phyloP scores from a whole-genome alignment of 2,888 invertebrate genomes.

The Drosophila rellima region DNA sequence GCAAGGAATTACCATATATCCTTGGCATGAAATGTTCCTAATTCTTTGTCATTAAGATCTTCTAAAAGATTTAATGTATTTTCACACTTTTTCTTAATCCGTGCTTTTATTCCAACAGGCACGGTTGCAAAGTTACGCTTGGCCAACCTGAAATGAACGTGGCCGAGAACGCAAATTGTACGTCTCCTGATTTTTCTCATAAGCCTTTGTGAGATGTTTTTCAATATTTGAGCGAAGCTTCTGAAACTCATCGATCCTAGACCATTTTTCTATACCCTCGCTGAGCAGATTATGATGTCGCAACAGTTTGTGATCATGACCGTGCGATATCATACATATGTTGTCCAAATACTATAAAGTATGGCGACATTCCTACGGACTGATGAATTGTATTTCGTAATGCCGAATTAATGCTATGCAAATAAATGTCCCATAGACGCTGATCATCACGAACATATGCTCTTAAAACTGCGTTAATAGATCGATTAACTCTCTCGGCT shows the following conservation, averaged over 20 bases:
- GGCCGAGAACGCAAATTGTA: slow-evolving; percentile 1
- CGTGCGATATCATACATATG: slow-evolving; percentile 19
- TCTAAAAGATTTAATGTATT: too few relatives aligned
- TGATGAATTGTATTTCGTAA: neutral
- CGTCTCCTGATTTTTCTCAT: slow-evolving; percentile 2
- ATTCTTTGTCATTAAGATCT: too few relatives aligned
- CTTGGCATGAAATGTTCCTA: too few relatives aligned
- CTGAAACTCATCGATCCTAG: slow-evolving; percentile 8
- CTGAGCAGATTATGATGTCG: too few relatives aligned
- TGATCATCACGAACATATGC: neutral
- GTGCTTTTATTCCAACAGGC: too few relatives aligned
- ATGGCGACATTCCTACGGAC: neutral
- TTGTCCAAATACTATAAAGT: slow-evolving; percentile 18
- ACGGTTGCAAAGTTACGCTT: too few relatives aligned
- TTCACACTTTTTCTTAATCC: too few relatives aligned
- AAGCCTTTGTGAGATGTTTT: too few relatives aligned
- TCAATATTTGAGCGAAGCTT: neutral
- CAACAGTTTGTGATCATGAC: slow-evolving; percentile 3
- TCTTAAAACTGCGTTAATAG: neutral
- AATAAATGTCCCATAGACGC: neutral
- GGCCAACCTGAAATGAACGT: neutral
- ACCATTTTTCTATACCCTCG: too few relatives aligned
- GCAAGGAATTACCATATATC: too few relatives aligned
- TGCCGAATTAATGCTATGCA: neutral
- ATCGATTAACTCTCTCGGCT: neutral